phyloP scores from a whole-genome alignment of 2,888 invertebrate species.

The Drosophila aldrichi region DNA sequence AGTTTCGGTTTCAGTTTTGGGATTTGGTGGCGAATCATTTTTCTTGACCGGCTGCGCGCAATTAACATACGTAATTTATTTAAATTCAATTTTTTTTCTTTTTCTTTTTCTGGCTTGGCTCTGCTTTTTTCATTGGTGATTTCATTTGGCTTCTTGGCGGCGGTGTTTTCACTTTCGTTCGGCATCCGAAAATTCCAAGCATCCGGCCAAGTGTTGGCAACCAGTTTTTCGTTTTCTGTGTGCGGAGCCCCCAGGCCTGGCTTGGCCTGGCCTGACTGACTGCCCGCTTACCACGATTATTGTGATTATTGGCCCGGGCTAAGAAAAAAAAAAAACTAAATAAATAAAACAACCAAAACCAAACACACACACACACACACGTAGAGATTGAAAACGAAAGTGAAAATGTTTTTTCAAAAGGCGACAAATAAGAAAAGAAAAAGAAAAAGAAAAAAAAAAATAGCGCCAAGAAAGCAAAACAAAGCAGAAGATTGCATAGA shows the following conservation, averaged over 20 bases:
- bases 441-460: slow-evolving; percentile 36
- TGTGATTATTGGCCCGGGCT: slow-evolving; percentile 75
- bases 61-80: slow-evolving; percentile 82
- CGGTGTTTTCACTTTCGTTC: slow-evolving; percentile 77
- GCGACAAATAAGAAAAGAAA: slow-evolving; percentile 37
- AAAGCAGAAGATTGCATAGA: slow-evolving; percentile 65
- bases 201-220: slow-evolving; percentile 59
- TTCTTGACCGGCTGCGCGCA: slow-evolving; percentile 47
- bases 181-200: slow-evolving; percentile 74
- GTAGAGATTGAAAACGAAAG: slow-evolving; percentile 78
- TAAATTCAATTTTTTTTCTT: slow-evolving; percentile 73
- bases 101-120: slow-evolving; percentile 11
- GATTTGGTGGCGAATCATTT: slow-evolving; percentile 18
- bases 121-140: slow-evolving; percentile 11
- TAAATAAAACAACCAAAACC: not conserved
- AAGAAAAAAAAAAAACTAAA: no score
- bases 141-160: slow-evolving; percentile 69
- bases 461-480: slow-evolving; percentile 35
- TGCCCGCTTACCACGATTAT: slow-evolving; percentile 81
- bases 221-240: slow-evolving; percentile 58
- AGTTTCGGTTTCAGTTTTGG: no score
- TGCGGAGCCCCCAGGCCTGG: slow-evolving; percentile 31
- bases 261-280: slow-evolving; percentile 58
- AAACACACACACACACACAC: slow-evolving; percentile 24
- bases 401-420: slow-evolving; percentile 63